Conservation (phyloP, 2,888 invertebrate species). For the Harpalus rufipes region DNA sequence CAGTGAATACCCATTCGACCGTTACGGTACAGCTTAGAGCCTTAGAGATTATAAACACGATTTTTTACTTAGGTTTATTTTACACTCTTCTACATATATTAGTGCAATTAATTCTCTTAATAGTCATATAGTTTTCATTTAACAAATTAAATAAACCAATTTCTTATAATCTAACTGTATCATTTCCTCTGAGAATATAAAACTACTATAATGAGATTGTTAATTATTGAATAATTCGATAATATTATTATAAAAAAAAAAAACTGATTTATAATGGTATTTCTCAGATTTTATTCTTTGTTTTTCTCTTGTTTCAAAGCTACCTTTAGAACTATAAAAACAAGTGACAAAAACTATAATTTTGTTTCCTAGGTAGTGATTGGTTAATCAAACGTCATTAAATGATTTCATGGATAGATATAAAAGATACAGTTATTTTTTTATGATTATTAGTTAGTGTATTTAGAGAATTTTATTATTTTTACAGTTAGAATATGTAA, state of each 20-base stretch:
- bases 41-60: slow-evolving; percentile 41
- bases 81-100: slow-evolving; percentile 3
- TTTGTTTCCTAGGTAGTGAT: slow-evolving; percentile 17
- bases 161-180: neutral
- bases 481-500: too few species aligned
- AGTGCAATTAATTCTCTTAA: slow-evolving; percentile 15
- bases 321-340: slow-evolving; percentile 7
- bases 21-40: too few species aligned
- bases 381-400: slow-evolving; percentile 25
- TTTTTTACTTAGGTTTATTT: slow-evolving; percentile 35
- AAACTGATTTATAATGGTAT: slow-evolving; percentile 11
- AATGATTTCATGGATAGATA: slow-evolving; percentile 40
- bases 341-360: slow-evolving; percentile 22
- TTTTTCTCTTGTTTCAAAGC: neutral
- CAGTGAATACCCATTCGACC: slow-evolving; percentile 35
- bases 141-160: neutral
- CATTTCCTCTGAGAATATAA: neutral
- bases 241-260: slow-evolving; percentile 4
- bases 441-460: too few species aligned
- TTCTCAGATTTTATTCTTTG: neutral
- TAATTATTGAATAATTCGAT: slow-evolving; percentile 29
- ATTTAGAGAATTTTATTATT: too few species aligned
- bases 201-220: neutral
- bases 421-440: slow-evolving; percentile 29
- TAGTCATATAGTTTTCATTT: neutral